phyloP scores from a whole-genome alignment of 2,888 invertebrate species.

The Amiota mariae region DNA sequence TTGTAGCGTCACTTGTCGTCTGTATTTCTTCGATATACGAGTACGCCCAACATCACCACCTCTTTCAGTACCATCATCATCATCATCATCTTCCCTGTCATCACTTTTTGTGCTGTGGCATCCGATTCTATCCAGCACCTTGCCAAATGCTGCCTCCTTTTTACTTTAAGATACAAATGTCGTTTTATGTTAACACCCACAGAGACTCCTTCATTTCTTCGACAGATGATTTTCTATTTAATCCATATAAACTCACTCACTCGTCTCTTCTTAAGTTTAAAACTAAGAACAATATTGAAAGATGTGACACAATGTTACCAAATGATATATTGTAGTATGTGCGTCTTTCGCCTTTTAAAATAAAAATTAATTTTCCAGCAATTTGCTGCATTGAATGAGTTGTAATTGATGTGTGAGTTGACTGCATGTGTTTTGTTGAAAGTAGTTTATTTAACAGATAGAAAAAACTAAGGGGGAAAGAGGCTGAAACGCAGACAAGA shows the following conservation, averaged over 20 bases:
- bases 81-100: too few relatives aligned
- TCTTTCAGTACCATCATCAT: too few relatives aligned
- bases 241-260: too few relatives aligned
- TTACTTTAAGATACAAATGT: background rate
- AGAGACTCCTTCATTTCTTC: background rate
- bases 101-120: too few relatives aligned
- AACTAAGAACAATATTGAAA: background rate
- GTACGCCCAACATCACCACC: too few relatives aligned
- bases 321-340: background rate
- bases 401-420: constrained; percentile 28
- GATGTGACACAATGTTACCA: background rate
- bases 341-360: background rate
- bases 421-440: background rate
- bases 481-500: background rate
- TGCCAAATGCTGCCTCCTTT: too few relatives aligned
- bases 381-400: constrained; percentile 38
- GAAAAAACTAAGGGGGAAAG: background rate
- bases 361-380: constrained; percentile 43
- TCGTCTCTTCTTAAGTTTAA: too few relatives aligned
- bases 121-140: too few relatives aligned
- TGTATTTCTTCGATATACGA: background rate
- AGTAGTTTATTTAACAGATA: background rate
- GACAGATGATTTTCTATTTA: too few relatives aligned
- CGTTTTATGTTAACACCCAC: background rate
- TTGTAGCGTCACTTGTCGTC: too few relatives aligned